Base-by-base conservation (phyloP, 2,888 invertebrate species). In the Heteromurus nitidus region DNA sequence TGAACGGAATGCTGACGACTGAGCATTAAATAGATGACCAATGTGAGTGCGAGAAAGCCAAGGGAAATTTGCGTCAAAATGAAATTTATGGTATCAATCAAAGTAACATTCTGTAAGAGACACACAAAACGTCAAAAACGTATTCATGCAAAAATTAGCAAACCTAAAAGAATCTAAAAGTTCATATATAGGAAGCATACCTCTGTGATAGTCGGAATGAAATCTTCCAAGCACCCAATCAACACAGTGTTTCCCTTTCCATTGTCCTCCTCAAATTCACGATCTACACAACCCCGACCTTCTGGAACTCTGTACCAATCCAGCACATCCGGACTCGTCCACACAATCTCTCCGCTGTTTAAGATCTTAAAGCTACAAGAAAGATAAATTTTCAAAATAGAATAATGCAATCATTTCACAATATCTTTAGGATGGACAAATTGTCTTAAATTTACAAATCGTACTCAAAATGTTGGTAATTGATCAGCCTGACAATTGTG, bases 21-120 rank as follows among this genome's bases (percentile, higher is more conserved):
- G 0, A 84, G 42, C 74, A 84, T 69, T 36, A 84, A 26, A 31
- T 84, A 84, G n/a, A 84, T 84, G 20, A 84, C 42, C 26, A 84
- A 31, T 0, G 83, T 84, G 0, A 84, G 47, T 2, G 83, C 83
- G 22, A 84, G 44, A 67, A 84, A 84, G 62, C 81, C 83, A 44
- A 84, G 47, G 5, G 83, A 84, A 5, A 84, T 74, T 81, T 84
- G 81, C 7, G 81, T 84, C 30, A 84, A 55, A 55, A 84, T 79
- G 36, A 81, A 84, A 67, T 84, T 84, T 22, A 84, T 84, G 7
- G 83, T 84, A 62, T 84, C 83, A n/a, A 84, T 76, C 13, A 84
- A 79, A 2, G 83, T 82, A 9, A 84, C 50, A 60, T 79, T 84
- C 81, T 83, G 64, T 16, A 47, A 44, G n/a, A 55, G 2, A 30